phyloP scores from a whole-genome alignment of 2,113 vertebrate species.

The Tetrax tetrax region DNA sequence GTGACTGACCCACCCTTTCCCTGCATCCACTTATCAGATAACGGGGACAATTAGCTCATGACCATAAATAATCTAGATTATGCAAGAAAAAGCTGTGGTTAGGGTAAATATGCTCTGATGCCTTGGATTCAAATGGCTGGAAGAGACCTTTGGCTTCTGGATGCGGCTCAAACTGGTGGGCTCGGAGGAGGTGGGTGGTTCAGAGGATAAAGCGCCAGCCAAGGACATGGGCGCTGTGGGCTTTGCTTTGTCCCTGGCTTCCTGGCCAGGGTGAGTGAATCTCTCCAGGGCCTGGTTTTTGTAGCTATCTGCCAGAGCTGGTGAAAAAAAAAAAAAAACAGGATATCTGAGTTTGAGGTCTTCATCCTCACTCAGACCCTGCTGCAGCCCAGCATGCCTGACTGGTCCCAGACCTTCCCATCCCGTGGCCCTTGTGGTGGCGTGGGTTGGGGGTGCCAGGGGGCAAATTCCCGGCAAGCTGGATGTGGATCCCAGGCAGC shows the following conservation, averaged over 20 bases:
- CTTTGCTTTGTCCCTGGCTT: neutral
- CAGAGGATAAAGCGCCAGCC: neutral
- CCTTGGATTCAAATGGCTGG: neutral
- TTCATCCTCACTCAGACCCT: fast-evolving
- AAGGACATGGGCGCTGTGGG: neutral
- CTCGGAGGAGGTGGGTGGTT: neutral
- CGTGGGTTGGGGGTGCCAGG: neutral
- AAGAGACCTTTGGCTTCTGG: neutral
- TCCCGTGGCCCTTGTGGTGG: fast-evolving
- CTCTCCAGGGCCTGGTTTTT: neutral
- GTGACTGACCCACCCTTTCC: neutral
- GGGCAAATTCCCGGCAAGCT: neutral
- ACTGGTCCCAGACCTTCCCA: too few relatives aligned
- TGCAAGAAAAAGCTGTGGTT: neutral
- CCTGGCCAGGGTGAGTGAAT: neutral
- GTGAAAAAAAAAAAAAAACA: neutral
- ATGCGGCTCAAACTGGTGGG: neutral
- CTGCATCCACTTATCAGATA: neutral
- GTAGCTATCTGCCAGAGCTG: fast-evolving
- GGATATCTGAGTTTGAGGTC: neutral
- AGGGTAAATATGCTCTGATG: neutral
- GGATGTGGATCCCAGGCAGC: neutral
- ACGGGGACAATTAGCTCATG: neutral
- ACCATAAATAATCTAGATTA: neutral
- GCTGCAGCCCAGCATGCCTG: too few relatives aligned